Percentiles rank a stretch among this genome's conserved stretches.
Evolutionary conservation across 2,888 invertebrate genomes (phyloP).

Genomic region (Chrysolina haemoptera): DNA sequence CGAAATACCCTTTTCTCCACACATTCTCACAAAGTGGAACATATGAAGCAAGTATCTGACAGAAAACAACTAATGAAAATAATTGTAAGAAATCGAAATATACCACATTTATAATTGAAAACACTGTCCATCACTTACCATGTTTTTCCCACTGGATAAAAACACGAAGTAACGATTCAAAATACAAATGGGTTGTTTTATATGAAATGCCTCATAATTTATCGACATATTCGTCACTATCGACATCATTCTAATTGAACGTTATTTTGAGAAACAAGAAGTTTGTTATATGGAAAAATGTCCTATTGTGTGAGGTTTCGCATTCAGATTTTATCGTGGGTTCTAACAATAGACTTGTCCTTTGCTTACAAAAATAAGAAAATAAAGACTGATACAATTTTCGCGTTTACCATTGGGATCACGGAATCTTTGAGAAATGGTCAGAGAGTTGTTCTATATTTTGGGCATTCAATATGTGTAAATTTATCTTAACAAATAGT

Average conservation of each 20-base stretch:
- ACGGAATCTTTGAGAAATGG: too few relatives aligned
- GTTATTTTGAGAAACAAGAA: conserved; percentile 21
- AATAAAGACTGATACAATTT: too few relatives aligned
- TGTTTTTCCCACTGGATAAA: not conserved
- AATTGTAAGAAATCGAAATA: not conserved
- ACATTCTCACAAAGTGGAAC: too few relatives aligned
- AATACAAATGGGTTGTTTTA: conserved; percentile 28
- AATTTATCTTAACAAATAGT: too few relatives aligned
- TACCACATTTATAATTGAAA: not conserved
- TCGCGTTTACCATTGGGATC: too few relatives aligned
- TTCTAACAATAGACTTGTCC: too few relatives aligned
- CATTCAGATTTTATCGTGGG: conserved; percentile 16
- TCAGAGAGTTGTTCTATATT: too few relatives aligned
- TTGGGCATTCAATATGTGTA: too few relatives aligned
- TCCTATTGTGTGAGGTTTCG: conserved; percentile 5
- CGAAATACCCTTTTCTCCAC: too few relatives aligned
- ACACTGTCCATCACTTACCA: not conserved
- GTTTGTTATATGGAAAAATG: conserved; percentile 15
- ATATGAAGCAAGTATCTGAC: too few relatives aligned
- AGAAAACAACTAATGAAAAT: too few relatives aligned
- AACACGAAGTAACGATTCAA: conserved; percentile 22
- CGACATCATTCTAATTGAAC: not conserved
- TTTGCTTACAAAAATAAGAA: not conserved
- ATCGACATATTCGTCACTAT: conserved; percentile 37
- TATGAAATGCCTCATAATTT: conserved; percentile 38